Evolutionary conservation across 1,140 invertebrate species (phyloP).

Genomic region (Drosophila orosa): DNA sequence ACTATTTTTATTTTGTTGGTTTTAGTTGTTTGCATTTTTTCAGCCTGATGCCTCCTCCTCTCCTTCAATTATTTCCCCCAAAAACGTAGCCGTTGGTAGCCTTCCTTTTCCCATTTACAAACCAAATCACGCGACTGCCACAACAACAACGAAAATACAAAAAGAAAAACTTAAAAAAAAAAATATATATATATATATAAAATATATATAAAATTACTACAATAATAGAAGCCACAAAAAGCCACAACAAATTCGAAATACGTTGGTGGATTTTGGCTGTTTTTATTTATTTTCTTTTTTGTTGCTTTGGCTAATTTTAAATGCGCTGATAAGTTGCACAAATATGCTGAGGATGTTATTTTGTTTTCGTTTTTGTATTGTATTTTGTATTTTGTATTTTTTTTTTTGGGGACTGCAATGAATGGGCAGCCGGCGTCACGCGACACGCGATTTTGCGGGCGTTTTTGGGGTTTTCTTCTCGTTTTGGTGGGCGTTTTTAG

Average conservation of each 20-base stretch:
- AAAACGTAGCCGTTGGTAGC: slow-evolving; percentile 8
- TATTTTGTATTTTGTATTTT: slow-evolving; percentile 20
- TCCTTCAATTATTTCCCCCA: slow-evolving; percentile 5
- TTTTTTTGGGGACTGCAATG: slow-evolving; percentile 48
- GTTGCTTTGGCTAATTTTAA: slow-evolving; percentile 69
- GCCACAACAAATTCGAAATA: slow-evolving; percentile 46
- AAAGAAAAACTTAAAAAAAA: neutral
- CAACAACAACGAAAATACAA: slow-evolving; percentile 12
- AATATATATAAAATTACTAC: slow-evolving; percentile 6
- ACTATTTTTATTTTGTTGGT: slow-evolving; percentile 74
- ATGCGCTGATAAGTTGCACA: slow-evolving; percentile 81
- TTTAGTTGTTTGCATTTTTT: slow-evolving; percentile 75
- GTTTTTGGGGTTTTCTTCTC: slow-evolving; percentile 26
- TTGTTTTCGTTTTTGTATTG: slow-evolving; percentile 22
- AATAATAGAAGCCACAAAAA: slow-evolving; percentile 16
- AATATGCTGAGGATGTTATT: slow-evolving; percentile 74
- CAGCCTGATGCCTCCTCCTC: neutral
- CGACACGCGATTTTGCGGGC: slow-evolving; percentile 56
- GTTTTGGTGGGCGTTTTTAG: slow-evolving; percentile 46
- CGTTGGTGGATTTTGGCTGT: slow-evolving; percentile 42
- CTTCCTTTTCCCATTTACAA: slow-evolving; percentile 74
- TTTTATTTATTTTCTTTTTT: slow-evolving; percentile 11
- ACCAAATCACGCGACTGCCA: slow-evolving; percentile 77
- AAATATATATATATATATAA: neutral
- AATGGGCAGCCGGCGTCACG: slow-evolving; percentile 54